Base-by-base conservation (phyloP, 2,113 vertebrate genomes). In the Corvus moneduloides region DNA sequence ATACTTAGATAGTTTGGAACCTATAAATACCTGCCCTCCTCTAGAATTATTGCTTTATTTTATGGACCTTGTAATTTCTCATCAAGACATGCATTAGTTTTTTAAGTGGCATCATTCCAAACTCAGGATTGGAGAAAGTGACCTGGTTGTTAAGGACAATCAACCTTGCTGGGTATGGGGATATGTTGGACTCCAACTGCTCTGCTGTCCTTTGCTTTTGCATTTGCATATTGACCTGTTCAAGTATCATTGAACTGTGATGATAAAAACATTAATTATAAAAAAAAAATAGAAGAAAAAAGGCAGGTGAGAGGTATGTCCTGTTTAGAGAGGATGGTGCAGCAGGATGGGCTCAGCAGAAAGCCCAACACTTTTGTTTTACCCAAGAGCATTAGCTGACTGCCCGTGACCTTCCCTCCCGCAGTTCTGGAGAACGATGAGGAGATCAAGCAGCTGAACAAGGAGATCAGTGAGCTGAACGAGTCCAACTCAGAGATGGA, bases 401-500 rank as follows among this genome's bases (percentile, higher is more conserved):
- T 24, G 27, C 44, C 51, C 1, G 1, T 13, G 17, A 20, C 80
- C 83, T 93, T 96, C 78, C 35, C 54, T 64, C 86, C 68, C 89
- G n/a, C 95, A 99, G 99, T 99, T 93, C 96, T 99, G 84, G 99
- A 99, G 95, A 99, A 99, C 0, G 99, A 99, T 4, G 99, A 99
- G 91, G 99, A 99, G 96, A 99, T 99, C 95, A 99, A 99, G 96
- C 99, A 99, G 96, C 98, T 99, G 89, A 99, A 99, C 98, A 99
- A 99, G 97, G 99, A 99, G 97, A 99, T 99, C 67, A 99, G 98
- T 16, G 99, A 99, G 93, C 98, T 99, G 94, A 99, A 98, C 0
- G 99, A 99, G 87, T 99, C 99, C 96, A 99, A 99, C 98, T 98
- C 98, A 0, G 99, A 99, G 97, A 99, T 99, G 99, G 99, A 99